Evolutionary conservation across 2,113 vertebrate genomes (phyloP).

Genomic region (zebrafish (Danio rerio)): DNA sequence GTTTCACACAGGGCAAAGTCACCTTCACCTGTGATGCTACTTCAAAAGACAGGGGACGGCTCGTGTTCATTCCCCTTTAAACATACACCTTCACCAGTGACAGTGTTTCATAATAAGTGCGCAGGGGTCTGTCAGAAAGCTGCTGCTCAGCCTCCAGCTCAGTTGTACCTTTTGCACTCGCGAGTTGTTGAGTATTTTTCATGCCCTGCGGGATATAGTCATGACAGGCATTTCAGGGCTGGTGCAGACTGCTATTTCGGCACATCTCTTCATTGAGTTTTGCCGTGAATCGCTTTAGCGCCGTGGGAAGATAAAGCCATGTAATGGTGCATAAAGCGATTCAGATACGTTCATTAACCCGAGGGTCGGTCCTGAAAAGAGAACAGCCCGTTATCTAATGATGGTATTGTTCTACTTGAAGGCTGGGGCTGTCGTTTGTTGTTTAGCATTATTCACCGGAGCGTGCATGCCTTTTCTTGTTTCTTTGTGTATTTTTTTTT

Average conservation of each 20-base stretch:
- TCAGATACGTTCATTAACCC: conserved; percentile 61
- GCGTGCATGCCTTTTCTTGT: neutral
- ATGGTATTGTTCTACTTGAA: conserved; percentile 48
- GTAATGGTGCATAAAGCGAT: conserved; percentile 57
- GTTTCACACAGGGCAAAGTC: conserved; percentile 23
- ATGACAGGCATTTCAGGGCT: conserved; percentile 11
- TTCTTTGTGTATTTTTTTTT: neutral
- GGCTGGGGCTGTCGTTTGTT: conserved; percentile 44
- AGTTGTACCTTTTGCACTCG: neutral
- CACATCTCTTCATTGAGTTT: conserved; percentile 24
- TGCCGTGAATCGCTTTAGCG: conserved; percentile 28
- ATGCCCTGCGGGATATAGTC: neutral
- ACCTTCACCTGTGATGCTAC: conserved; percentile 12
- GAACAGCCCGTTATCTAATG: conserved; percentile 56
- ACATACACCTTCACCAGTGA: conserved; percentile 6
- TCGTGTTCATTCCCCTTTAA: neutral
- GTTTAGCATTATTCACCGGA: conserved; percentile 46
- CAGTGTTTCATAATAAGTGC: neutral
- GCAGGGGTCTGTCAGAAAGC: neutral
- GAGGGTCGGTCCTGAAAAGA: conserved; percentile 54
- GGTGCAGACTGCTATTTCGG: neutral
- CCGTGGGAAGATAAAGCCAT: conserved; percentile 51
- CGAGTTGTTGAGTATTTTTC: conserved; percentile 3
- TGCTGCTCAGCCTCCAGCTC: neutral
- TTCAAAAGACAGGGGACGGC: conserved; percentile 1